Evolutionary conservation across 2,113 vertebrate genomes (phyloP), one percentile per base, ranked within the genome.

Genomic region (Anhinga rufa): DNA sequence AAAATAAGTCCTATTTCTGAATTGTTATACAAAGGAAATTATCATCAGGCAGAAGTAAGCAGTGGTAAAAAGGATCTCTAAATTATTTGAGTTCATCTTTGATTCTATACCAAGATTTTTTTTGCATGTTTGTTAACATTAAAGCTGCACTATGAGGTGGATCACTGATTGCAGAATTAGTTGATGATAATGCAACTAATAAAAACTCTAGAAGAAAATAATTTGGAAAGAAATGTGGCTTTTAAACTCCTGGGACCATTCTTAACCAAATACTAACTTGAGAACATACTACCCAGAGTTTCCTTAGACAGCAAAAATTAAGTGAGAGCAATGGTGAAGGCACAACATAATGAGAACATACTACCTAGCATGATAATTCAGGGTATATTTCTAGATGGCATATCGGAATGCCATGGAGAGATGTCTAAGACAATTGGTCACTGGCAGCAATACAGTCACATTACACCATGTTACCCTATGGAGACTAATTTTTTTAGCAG

Each of bases 131-230:
- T 88, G 5, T 61, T 82, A 88, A 12, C 31, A 48, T 10, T 78
- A 62, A 75, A 86, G 34, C 31, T 75, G 25, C 36, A 52, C 8
- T 76, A 24, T 52, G 57, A 91, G 95, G 14, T 2, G 1, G 11
- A 61, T 44, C 42, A 55, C 11, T 46, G 55, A 55, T 15, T 71
- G 19, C 52, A 76, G 52, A 93, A 82, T 85, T 61, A 80, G 25
- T 42, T 72, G 36, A 51, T 82, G 29, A 70, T 28, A 66, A 7
- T 28, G 20, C 25, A 84, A 38, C 34, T 86, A 65, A 60, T 58
- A 89, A 78, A 88, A 88, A 42, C 6, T 48, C 18, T 28, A 52
- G 31, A 81, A 86, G 19, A 91, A 93, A 91, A 86, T 61, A 70
- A 65, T 46, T 42, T 72, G 31, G 20, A 76, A 91, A 72, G 24